Evolutionary conservation across 2,888 invertebrate species (phyloP), one percentile per base, ranked within the genome.

Genomic region (Drosophila bunnanda): DNA sequence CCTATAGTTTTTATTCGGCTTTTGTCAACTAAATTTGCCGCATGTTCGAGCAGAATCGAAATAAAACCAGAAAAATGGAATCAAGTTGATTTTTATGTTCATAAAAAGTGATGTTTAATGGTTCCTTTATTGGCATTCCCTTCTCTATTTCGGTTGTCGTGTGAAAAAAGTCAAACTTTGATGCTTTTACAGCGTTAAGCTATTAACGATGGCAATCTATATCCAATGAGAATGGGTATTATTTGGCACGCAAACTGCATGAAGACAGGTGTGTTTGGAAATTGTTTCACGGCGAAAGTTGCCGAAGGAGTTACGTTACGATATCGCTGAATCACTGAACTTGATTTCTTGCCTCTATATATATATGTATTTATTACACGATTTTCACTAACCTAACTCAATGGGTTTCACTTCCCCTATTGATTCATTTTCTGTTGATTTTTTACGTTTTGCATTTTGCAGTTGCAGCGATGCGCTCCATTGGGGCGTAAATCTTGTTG

Each of bases 401-500:
- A 53, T 53, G 34, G 15, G 50, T 57, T 62, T 46, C 36, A 56
- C 52, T 64, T 56, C 56, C 55, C 41, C 56, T 30, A 57, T 54
- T 41, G 56, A 72, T 53, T 65, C 48, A 39, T 52, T 50, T 60
- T 36, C 34, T 12, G 12, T 56, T 59, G 25, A 25, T 25, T 25
- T 25, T 25, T 25, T 25, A 4, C 25, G n/a, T 36, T 30, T 32
- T 38, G 73, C 22, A 41, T 46, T 65, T 76, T 54, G 17, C 53
- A 34, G 53, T 56, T 52, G 62, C 44, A 71, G 67, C 69, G 89
- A 48, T 80, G 53, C 89, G 83, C 83, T 83, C 69, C 80, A 86
- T 83, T 88, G 83, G 86, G 68, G 78, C 86, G 76, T 88, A 61
- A 83, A 88, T 71, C 74, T 62, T 88, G 73, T 65, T 57, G 80